Base-by-base conservation (phyloP, 2,113 vertebrate genomes). In the Laterallus jamaicensis region DNA sequence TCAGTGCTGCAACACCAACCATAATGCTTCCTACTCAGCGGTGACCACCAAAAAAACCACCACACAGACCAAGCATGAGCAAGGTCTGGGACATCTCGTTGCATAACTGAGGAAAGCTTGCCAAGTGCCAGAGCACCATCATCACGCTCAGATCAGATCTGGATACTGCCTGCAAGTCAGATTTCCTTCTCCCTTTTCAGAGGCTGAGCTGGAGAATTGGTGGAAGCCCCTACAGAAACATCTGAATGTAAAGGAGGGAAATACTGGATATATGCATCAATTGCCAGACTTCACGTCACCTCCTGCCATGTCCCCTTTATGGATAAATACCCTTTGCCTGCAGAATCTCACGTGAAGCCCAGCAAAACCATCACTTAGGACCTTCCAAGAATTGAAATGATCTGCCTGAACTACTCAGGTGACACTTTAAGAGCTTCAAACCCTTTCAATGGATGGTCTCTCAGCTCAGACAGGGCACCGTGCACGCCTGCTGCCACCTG, bases 1-100 rank as follows among this genome's bases (percentile, higher is more conserved):
- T 73, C 54, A 18, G 39, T 0, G 0, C 47, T 37, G 40, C 49
- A 55, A 32, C 7, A 10, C 13, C 0, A 0, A 17, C 42, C 15
- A 5, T 5, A 49, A 56, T 0, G 0, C 44, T 39, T 39, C 42
- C 50, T 49, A 15, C 31, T 39, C 55, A 20, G 14, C 50, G 7
- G 44, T n/a, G 77, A 42, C 68, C 47, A 74, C 64, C 32, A 20
- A 37, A 92, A 92, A 83, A 39, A 1, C 12, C 63, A 84, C n/a
- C 13, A 7, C 10, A 7, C 0, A 13, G 87, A 25, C 10, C 24
- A 35, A 60, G 76, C 10, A 77, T 4, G 1, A 66, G 47, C 15
- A 39, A 52, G 56, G 67, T 6, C 64, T 83, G 54, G 82, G 79
- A 42, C 64, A 42, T 9, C 32, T 58, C 9, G 1, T 13, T 68